Conservation (phyloP, 2,113 vertebrate species). For the Arvicanthis niloticus region DNA sequence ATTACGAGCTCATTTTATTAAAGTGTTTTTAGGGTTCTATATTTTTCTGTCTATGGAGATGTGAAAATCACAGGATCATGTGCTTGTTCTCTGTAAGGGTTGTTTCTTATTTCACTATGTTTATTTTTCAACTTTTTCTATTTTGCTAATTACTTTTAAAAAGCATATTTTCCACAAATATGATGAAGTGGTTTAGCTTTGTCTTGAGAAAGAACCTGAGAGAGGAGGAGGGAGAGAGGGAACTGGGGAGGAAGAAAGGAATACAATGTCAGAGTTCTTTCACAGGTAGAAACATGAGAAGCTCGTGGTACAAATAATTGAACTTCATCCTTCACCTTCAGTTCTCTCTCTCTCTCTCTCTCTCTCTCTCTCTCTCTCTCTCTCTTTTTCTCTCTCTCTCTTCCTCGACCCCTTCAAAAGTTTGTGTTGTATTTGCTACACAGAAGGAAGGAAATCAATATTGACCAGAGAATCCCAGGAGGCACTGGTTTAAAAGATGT, state of each 20-base stretch:
- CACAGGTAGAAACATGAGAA: not conserved
- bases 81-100: not conserved
- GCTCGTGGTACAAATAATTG: not conserved
- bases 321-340: not conserved
- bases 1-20: slow-evolving; percentile 38
- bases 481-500: not conserved
- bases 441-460: not conserved
- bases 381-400: not conserved
- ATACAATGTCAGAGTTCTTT: not conserved
- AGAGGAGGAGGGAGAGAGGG: not conserved
- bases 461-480: not conserved
- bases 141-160: slow-evolving; percentile 11
- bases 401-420: not conserved
- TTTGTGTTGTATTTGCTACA: not conserved
- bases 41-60: slow-evolving; percentile 6
- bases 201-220: not conserved
- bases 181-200: not conserved
- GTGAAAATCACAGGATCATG: not conserved
- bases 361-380: not conserved
- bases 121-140: slow-evolving; percentile 38
- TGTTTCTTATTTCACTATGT: slow-evolving; percentile 37
- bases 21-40: slow-evolving; percentile 10
- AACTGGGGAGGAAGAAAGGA: not conserved
- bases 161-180: not conserved
- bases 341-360: not conserved